Base-by-base conservation (phyloP, 2,113 vertebrate species). In the Cyanistes caeruleus region DNA sequence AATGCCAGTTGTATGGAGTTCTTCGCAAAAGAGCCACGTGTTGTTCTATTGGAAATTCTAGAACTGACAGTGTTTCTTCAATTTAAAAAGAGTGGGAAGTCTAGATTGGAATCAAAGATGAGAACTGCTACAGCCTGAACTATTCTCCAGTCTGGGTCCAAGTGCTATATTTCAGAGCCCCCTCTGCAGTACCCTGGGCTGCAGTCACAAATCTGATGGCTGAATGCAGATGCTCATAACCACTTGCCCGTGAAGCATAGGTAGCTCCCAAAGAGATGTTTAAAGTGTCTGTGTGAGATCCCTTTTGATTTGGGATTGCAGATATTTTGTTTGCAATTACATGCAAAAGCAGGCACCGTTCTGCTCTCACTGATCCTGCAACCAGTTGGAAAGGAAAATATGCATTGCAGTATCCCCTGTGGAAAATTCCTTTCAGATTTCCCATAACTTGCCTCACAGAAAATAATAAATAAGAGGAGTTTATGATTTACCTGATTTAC, bases 181-280 rank as follows among this genome's bases (percentile, higher is more conserved):
- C 15, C 37, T 89, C 68, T 30, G 2, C 4, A 11, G 33, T 10
- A 37, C 17, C 33, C 60, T 10, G 20, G 31, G 30, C 48, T 73
- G 55, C 37, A 62, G 81, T 7, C 33, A 78, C 44, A 65, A 13
- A 13, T 56, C 33, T 23, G 14, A 30, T 39, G 23, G 14, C 4
- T 51, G 21, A 67, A 37, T 15, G n/a, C 8, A 49, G 41, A 41
- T 74, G 49, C 67, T 63, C 6, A 0, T 56, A 77, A 74, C 20
- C 1, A 0, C 10, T 73, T 67, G 33, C 3, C 4, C 1, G 0
- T n/a, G 49, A 15, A 74, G 43, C 19, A 17, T 7, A 59, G 75
- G 35, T 33, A 70, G 43, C 51, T 86, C 59, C 30, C 39, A 60
- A 67, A 78, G 23, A 86, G 48, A 9, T 24, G 7, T 46, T 80